A percentile compares a stretch with the other conserved stretches of the same genome.
Evolutionary conservation across 2,797 vertebrate species (phyloP).

Genomic region (Cephalopachus bancanus): DNA sequence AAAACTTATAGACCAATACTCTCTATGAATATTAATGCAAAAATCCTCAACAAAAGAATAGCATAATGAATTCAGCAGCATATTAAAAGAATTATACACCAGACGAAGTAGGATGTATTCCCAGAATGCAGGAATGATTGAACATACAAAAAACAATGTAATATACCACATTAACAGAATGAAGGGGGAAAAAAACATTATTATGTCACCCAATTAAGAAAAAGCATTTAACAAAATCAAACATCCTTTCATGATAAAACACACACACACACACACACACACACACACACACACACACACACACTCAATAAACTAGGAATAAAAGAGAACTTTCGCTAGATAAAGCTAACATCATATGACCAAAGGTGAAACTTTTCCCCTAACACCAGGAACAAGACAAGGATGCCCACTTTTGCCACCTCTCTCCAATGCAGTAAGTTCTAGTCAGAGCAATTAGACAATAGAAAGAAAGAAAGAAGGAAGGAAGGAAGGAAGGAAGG

Average conservation of each 20-base stretch:
- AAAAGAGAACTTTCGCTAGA: background rate
- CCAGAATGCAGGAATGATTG: background rate
- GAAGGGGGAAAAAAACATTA: background rate
- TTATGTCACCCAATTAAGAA: background rate
- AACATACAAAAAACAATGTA: background rate
- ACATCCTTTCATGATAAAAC: background rate
- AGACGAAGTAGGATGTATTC: background rate
- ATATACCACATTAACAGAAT: background rate
- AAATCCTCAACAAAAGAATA: background rate
- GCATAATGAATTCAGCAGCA: background rate
- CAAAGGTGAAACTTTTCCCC: background rate
- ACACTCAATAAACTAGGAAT: background rate
- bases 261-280: background rate
- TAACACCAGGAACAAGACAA: background rate
- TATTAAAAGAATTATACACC: background rate
- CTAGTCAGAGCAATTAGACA: background rate
- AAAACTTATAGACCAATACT: background rate
- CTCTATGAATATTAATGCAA: background rate
- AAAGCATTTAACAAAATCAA: background rate
- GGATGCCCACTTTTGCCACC: background rate
- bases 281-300: background rate
- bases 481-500: no score
- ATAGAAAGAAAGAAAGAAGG: background rate
- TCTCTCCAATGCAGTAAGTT: background rate
- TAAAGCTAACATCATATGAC: background rate